phyloP scores from a whole-genome alignment of 2,113 vertebrate species.

The Puma concolor region DNA sequence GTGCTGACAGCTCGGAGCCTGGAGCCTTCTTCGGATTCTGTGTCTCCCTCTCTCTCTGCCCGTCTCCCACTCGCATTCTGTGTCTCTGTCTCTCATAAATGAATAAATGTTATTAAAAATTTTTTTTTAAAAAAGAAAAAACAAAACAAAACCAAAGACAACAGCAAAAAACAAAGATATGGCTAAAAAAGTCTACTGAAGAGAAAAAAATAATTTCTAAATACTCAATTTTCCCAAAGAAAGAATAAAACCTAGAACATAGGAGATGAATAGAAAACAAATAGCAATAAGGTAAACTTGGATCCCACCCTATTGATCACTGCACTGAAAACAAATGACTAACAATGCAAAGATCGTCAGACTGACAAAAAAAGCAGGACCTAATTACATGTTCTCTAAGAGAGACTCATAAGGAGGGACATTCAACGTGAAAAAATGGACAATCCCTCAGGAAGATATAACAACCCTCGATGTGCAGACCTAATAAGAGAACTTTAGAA shows the following conservation, averaged over 20 bases:
- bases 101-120: too few species aligned
- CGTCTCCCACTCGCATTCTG: too few species aligned
- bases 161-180: background rate
- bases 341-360: background rate
- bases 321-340: background rate
- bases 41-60: too few species aligned
- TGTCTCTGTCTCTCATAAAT: too few species aligned
- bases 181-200: background rate
- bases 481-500: background rate
- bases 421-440: background rate
- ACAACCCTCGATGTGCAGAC: background rate
- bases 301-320: background rate
- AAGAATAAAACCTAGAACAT: background rate
- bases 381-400: background rate
- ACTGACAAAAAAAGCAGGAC: background rate
- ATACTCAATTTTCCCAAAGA: background rate
- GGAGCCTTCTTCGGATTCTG: too few species aligned
- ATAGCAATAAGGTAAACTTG: background rate
- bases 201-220: background rate
- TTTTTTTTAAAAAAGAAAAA: too few species aligned
- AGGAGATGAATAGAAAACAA: background rate
- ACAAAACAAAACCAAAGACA: background rate
- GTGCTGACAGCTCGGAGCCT: too few species aligned
- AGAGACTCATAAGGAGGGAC: background rate
- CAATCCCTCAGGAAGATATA: background rate